A percentile compares a stretch with the other conserved stretches of the same genome.
Evolutionary conservation across 1,140 invertebrate species (phyloP).

Genomic region (Berghia stephanieae): DNA sequence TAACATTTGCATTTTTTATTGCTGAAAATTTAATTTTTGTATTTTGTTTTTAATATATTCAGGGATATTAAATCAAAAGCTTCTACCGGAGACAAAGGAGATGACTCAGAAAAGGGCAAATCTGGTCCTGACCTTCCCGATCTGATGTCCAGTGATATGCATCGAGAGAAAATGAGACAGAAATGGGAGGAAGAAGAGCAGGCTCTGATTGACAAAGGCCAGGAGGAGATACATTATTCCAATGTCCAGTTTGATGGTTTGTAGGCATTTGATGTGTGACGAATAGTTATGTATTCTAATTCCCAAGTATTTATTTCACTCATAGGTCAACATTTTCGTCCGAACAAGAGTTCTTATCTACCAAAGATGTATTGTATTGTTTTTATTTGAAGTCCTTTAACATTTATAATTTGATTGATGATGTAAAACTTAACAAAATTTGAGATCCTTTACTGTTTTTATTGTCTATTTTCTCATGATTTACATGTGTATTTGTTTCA

Average conservation of each 20-base stretch:
- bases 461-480: not conserved
- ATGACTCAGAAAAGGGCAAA: too few species aligned
- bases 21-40: too few species aligned
- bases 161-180: slow-evolving; percentile 63
- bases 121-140: too few species aligned
- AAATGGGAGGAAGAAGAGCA: slow-evolving; percentile 75
- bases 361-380: not conserved
- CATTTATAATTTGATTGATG: not conserved
- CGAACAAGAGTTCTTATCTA: not conserved
- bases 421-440: not conserved
- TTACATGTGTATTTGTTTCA: not conserved
- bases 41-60: too few species aligned
- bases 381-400: not conserved
- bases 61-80: too few species aligned
- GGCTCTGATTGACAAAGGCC: slow-evolving; percentile 69
- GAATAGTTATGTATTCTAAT: not conserved
- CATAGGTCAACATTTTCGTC: not conserved
- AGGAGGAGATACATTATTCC: slow-evolving; percentile 80
- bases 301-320: not conserved
- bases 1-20: too few species aligned
- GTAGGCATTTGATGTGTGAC: not conserved
- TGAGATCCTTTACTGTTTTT: not conserved
- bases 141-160: slow-evolving; percentile 63
- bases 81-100: too few species aligned
- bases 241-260: slow-evolving; percentile 86